These are phyloP conservation scores for Latrodectus elegans DNA, from an alignment of 2,888 invertebrate genomes.

Conservation along the genomic window DNA sequence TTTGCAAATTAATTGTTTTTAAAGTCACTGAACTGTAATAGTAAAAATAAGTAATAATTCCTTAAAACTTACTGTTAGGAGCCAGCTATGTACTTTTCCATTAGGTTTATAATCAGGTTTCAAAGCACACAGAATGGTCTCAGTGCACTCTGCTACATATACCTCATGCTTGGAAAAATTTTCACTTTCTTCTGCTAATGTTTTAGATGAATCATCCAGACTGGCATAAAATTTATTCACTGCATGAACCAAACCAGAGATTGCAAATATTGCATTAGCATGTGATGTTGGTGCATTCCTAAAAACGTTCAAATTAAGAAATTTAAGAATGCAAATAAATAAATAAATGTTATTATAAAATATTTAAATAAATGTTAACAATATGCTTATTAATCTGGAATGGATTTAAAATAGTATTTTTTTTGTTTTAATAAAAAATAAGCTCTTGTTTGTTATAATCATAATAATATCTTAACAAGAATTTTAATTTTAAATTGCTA, in stretches of 20 bases:
- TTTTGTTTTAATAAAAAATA: not conserved
- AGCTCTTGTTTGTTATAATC: not conserved
- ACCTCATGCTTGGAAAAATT: constrained; percentile 31
- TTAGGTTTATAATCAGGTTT: constrained; percentile 35
- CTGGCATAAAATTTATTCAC: constrained; percentile 35
- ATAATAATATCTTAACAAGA: too few species aligned
- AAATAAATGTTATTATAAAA: not conserved
- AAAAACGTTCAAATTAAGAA: not conserved
- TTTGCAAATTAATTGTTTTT: too few species aligned
- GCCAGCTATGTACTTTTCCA: constrained; percentile 62
- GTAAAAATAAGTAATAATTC: too few species aligned
- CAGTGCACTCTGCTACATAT: constrained; percentile 39
- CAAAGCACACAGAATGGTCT: constrained; percentile 61
- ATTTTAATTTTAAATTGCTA: too few species aligned
- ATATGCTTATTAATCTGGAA: not conserved
- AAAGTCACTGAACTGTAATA: too few species aligned
- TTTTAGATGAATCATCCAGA: constrained; percentile 48
- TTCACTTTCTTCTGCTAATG: constrained; percentile 32
- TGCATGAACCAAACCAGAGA: constrained; percentile 52
- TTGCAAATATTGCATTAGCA: constrained; percentile 63
- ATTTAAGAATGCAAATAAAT: not conserved
- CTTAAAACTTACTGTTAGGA: constrained; percentile 47
- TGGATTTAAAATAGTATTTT: not conserved
- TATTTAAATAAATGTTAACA: not conserved
- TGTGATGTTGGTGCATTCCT: constrained; percentile 59